Percentiles rank a stretch among this genome's conserved stretches.
These are phyloP conservation scores for Agrotis segetum DNA, from an alignment of 2,888 invertebrate species.

Conservation along the genomic window DNA sequence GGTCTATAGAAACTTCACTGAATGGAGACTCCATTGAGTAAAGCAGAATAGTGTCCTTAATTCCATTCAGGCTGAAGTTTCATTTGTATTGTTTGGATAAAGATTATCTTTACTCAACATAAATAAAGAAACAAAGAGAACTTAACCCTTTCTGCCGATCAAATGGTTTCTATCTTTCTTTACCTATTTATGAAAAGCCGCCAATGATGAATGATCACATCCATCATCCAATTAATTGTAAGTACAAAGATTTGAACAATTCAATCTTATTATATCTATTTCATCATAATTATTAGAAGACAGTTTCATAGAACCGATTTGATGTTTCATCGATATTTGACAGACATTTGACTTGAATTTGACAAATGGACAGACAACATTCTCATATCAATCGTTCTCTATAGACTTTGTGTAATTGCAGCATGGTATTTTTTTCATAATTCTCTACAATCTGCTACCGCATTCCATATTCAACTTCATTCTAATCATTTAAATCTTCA, in stretches of 20 bases:
- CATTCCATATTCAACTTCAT: too few relatives aligned
- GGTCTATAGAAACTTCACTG: conserved; percentile 12
- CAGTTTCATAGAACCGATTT: too few relatives aligned
- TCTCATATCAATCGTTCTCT: too few relatives aligned
- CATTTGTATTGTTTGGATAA: not conserved
- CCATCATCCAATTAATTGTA: not conserved
- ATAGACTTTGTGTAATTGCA: too few relatives aligned
- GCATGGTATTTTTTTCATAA: too few relatives aligned
- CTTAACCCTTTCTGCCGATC: not conserved
- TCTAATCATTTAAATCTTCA: too few relatives aligned
- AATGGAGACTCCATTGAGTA: conserved; percentile 9
- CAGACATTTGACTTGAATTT: too few relatives aligned
- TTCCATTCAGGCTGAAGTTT: conserved; percentile 8
- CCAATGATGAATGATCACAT: not conserved
- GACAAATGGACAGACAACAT: too few relatives aligned
- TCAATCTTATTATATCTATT: too few relatives aligned
- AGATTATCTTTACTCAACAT: not conserved
- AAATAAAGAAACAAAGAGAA: not conserved
- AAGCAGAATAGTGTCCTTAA: conserved; percentile 12
- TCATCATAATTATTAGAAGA: too few relatives aligned
- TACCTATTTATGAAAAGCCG: not conserved
- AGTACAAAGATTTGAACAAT: not conserved
- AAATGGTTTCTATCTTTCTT: not conserved
- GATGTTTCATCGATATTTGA: too few relatives aligned
- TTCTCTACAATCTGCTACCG: too few relatives aligned